Evolutionary conservation across 2,797 vertebrate species (phyloP), one percentile per base, ranked within the genome.

Genomic region (Hoplostethus atlanticus): DNA sequence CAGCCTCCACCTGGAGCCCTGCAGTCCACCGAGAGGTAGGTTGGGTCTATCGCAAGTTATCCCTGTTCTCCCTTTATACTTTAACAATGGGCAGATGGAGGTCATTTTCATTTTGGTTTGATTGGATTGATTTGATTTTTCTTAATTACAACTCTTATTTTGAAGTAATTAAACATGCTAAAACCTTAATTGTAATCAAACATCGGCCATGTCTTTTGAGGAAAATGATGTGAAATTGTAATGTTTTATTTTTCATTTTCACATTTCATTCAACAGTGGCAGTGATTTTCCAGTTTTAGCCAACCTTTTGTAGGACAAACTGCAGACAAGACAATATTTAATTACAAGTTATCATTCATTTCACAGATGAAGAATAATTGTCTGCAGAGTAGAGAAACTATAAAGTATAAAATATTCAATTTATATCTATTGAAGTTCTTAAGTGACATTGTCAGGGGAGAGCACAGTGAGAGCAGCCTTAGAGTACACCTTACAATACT

Each of bases 1-100:
- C 56, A 21, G n/a, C n/a, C 9, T 44, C 17, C 13, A 64, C 59
- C 79, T 78, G 71, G 69, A 63, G 59, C 59, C 57, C 64, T 47
- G 71, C 44, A 31, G 36, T n/a, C 79, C 67, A 65, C 65, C 58
- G 57, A 68, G 70, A 82, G 80, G 81, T 81, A 71, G 21, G 70
- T 42, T 1, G 12, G 12, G 12, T 11, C 12, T 10, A 71, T 60
- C 58, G 53, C 74, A 77, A 71, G 69, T 80, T 30, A 76, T 68
- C 61, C 4, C 53, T 62, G 71, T 63, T 64, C 59, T 28, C 66
- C 47, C 64, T 68, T 57, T 76, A 77, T 51, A 31, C 74, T 66
- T 9, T 34, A 58, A 2, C 50, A 4, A 13, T 44, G 76, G 44
- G 42, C 10, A 67, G 46, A 59, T 34, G 71, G 80, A 83, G 72